Percentiles rank a stretch among this genome's conserved stretches.
phyloP scores from a whole-genome alignment of 2,888 invertebrate genomes.

The Baronia brevicornis region DNA sequence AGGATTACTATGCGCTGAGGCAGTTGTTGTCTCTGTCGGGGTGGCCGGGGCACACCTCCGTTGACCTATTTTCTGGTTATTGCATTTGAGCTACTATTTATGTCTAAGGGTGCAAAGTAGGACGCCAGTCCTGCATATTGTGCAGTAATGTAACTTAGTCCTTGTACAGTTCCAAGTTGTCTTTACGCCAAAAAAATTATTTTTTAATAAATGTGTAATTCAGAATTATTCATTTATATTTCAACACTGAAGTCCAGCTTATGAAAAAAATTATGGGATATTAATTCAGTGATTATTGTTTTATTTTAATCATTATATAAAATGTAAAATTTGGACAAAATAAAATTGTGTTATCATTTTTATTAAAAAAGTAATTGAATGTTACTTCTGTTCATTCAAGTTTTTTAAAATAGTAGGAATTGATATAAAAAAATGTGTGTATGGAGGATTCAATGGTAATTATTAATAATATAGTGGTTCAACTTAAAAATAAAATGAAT shows the following conservation, averaged over 20 bases:
- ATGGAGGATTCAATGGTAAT: no score
- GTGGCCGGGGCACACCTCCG: conserved; percentile 69
- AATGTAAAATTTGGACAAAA: background rate
- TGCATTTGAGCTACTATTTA: conserved; percentile 70
- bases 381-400: no score
- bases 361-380: no score
- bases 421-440: no score
- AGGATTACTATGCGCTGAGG: conserved; percentile 44
- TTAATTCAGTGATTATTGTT: background rate
- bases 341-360: no score
- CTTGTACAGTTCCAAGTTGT: no score
- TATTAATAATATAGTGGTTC: no score
- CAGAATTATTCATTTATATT: no score
- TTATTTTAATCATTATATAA: background rate
- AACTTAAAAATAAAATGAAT: no score
- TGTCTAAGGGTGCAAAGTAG: conserved; percentile 61
- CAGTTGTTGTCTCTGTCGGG: conserved; percentile 52
- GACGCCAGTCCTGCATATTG: conserved; percentile 49
- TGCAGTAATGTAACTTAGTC: conserved; percentile 39
- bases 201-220: background rate
- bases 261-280: background rate
- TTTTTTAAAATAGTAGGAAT: no score
- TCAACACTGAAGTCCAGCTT: no score
- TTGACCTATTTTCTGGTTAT: conserved; percentile 74
- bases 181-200: no score